Evolutionary conservation across 1,140 invertebrate genomes (phyloP).

Genomic region (Drosophila watanabei): DNA sequence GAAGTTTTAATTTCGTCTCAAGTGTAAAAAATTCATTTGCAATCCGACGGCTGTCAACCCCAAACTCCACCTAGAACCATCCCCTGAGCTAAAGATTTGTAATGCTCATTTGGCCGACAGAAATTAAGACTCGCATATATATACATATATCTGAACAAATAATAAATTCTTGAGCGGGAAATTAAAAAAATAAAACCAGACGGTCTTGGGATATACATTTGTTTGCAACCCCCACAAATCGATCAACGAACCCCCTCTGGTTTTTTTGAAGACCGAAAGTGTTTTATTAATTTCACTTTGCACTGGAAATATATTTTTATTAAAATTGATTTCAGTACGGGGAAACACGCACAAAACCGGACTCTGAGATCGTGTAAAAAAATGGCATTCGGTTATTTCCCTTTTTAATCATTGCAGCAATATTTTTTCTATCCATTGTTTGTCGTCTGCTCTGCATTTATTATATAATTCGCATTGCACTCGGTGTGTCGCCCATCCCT

Average conservation of each 20-base stretch:
- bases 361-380: constrained; percentile 37
- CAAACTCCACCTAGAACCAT: neutral
- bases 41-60: constrained; percentile 31
- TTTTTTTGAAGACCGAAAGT: constrained; percentile 22
- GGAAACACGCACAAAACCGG: constrained; percentile 15
- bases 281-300: constrained; percentile 76
- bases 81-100: constrained; percentile 32
- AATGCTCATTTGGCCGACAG: constrained; percentile 72
- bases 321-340: constrained; percentile 72
- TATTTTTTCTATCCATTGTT: constrained; percentile 57
- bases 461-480: constrained; percentile 43
- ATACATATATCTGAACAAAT: constrained; percentile 49
- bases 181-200: constrained; percentile 21
- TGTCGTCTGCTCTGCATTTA: constrained; percentile 47
- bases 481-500: neutral
- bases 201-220: neutral
- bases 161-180: constrained; percentile 41
- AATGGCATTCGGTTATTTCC: constrained; percentile 55
- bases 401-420: constrained; percentile 50
- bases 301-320: constrained; percentile 62
- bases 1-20: constrained; percentile 71
- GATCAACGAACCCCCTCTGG: constrained; percentile 12
- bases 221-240: constrained; percentile 36
- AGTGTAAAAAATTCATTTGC: constrained; percentile 79
- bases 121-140: constrained; percentile 57